Evolutionary conservation across 2,113 vertebrate genomes (phyloP).

Genomic region (Corvus hawaiiensis): DNA sequence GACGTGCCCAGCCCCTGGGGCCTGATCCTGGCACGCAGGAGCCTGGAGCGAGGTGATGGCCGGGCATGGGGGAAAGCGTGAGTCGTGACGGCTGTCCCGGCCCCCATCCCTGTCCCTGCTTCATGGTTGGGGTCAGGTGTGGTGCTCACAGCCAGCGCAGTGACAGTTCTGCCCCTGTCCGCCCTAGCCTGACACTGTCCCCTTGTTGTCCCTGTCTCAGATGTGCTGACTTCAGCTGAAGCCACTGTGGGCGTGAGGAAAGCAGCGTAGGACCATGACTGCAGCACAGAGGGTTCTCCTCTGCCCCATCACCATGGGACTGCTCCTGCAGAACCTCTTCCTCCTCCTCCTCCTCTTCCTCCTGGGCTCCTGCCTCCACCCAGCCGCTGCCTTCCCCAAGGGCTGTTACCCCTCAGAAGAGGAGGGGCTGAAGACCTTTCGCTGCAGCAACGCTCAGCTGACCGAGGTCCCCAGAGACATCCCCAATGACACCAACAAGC

Average conservation of each 20-base stretch:
- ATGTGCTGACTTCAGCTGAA: not conserved
- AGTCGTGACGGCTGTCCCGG: accelerated
- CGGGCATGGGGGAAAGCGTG: not conserved
- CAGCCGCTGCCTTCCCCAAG: conserved; percentile 78
- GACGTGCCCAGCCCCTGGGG: not conserved
- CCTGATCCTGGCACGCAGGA: not conserved
- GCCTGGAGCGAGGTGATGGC: not conserved
- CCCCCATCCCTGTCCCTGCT: not conserved
- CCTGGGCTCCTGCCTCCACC: conserved; percentile 80
- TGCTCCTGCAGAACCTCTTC: conserved; percentile 83
- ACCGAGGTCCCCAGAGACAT: conserved; percentile 86
- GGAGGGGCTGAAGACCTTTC: conserved; percentile 83
- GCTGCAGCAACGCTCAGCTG: conserved; percentile 90
- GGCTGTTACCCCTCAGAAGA: conserved; percentile 85
- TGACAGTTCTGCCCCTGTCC: not conserved
- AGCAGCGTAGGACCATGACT: conserved; percentile 63
- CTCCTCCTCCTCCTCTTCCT: conserved; percentile 65
- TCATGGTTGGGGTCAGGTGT: accelerated
- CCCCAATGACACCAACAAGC: conserved; percentile 88
- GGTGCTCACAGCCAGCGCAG: not conserved
- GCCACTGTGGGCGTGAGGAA: conserved; percentile 22
- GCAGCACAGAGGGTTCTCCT: conserved; percentile 70
- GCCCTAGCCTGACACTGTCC: not conserved
- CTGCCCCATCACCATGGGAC: conserved; percentile 76
- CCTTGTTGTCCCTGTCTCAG: conserved; percentile 1